These are phyloP conservation scores for Dendrocopos noguchii DNA, from an alignment of 2,113 vertebrate species.

Conservation along the genomic window DNA sequence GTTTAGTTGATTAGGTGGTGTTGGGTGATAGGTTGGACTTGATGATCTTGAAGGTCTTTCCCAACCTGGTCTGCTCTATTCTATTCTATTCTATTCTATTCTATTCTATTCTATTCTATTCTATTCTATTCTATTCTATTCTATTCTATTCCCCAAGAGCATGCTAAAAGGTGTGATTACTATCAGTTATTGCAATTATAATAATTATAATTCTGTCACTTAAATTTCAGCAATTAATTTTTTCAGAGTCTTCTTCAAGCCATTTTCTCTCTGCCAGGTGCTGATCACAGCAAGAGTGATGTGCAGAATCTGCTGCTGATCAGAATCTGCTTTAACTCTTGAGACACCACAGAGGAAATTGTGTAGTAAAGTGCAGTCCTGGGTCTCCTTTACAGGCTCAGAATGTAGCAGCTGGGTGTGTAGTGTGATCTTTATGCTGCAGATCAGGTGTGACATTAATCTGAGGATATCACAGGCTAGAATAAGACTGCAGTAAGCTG, in stretches of 20 bases:
- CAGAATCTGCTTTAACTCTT: constrained; percentile 39
- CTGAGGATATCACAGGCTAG: background rate
- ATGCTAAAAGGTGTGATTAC: background rate
- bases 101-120: no score
- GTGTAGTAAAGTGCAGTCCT: background rate
- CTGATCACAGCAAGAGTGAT: constrained; percentile 50
- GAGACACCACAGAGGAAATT: background rate
- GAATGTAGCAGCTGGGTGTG: background rate
- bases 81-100: no score
- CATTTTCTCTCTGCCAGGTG: constrained; percentile 57
- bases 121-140: no score
- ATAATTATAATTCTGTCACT: constrained; percentile 64
- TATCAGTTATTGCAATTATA: constrained; percentile 61
- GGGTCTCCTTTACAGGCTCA: background rate
- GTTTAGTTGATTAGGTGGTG: no score
- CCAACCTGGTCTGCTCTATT: no score
- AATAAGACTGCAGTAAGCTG: background rate
- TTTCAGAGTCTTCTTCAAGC: constrained; percentile 52
- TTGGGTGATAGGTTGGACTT: no score
- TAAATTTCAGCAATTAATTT: constrained; percentile 66
- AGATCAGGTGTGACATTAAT: fast-evolving
- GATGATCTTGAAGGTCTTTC: no score
- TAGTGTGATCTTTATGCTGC: background rate
- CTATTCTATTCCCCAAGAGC: background rate
- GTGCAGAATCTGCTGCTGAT: constrained; percentile 44